Percentiles rank a stretch among this genome's conserved stretches.
phyloP scores from a whole-genome alignment of 2,888 invertebrate species.

The Orchestes rusci region DNA sequence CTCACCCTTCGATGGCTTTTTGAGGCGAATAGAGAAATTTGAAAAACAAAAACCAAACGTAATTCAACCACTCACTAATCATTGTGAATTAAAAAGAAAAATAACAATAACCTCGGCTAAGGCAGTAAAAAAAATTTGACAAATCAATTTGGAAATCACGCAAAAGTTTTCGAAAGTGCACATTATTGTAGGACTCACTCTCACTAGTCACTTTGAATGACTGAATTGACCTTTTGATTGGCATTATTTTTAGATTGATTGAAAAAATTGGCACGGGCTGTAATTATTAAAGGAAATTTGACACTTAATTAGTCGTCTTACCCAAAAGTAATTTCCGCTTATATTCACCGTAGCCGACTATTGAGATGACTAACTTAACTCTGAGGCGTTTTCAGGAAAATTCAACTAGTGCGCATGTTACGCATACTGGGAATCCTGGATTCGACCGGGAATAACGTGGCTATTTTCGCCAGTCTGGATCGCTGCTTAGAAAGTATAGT shows the following conservation, averaged over 20 bases:
- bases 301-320: no score
- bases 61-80: constrained; percentile 34
- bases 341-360: no score
- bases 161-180: not conserved
- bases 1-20: constrained; percentile 33
- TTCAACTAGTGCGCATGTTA: constrained; percentile 12
- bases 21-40: constrained; percentile 29
- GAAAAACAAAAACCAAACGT: constrained; percentile 32
- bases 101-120: constrained; percentile 16
- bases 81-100: constrained; percentile 29
- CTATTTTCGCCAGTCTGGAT: no score
- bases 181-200: constrained; percentile 11
- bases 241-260: no score
- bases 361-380: constrained; percentile 19
- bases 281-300: no score
- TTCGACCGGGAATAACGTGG: no score
- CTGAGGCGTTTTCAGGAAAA: constrained; percentile 10
- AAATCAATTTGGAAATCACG: constrained; percentile 7
- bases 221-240: no score
- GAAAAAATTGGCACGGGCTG: no score
- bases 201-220: no score
- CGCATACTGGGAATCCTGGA: constrained; percentile 10
- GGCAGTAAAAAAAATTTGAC: not conserved
- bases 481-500: no score
- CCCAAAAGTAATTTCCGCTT: no score